phyloP scores from a whole-genome alignment of 2,797 vertebrate species.

The Acanthurus lineatus region DNA sequence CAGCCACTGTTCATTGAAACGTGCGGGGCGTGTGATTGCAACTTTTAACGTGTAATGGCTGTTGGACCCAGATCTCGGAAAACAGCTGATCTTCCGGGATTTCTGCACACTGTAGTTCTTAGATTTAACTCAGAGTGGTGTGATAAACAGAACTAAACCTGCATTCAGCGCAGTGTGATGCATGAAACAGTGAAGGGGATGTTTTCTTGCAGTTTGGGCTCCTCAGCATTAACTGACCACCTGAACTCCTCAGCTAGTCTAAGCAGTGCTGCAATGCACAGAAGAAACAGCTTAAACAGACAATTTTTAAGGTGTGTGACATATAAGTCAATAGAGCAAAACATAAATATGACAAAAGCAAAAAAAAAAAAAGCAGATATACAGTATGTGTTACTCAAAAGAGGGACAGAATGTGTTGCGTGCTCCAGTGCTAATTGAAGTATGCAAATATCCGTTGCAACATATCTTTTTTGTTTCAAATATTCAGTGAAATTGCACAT shows the following conservation, averaged over 20 bases:
- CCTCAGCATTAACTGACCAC: neutral
- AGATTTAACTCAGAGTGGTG: constrained; percentile 1
- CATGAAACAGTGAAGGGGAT: constrained; percentile 5
- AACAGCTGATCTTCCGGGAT: constrained; percentile 30
- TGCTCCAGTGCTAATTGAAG: neutral
- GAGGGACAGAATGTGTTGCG: neutral
- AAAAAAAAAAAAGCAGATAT: neutral
- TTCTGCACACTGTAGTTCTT: constrained; percentile 7
- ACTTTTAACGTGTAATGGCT: constrained; percentile 38
- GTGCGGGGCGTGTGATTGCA: constrained; percentile 15
- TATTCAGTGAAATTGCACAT: constrained; percentile 65
- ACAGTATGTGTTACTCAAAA: neutral
- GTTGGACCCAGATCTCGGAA: constrained; percentile 3
- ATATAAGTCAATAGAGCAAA: too few species aligned
- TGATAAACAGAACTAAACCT: constrained; percentile 24
- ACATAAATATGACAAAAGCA: too few species aligned
- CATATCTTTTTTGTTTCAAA: constrained; percentile 45
- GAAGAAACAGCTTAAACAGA: too few species aligned
- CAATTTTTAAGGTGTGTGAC: too few species aligned
- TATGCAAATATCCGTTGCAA: constrained; percentile 12
- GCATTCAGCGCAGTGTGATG: neutral
- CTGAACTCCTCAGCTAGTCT: neutral
- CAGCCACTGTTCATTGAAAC: constrained; percentile 14
- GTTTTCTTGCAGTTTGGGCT: neutral
- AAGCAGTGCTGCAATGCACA: neutral